Evolutionary conservation across 2,888 invertebrate species (phyloP), one percentile per base, ranked within the genome.

Genomic region (Diadromus collaris): DNA sequence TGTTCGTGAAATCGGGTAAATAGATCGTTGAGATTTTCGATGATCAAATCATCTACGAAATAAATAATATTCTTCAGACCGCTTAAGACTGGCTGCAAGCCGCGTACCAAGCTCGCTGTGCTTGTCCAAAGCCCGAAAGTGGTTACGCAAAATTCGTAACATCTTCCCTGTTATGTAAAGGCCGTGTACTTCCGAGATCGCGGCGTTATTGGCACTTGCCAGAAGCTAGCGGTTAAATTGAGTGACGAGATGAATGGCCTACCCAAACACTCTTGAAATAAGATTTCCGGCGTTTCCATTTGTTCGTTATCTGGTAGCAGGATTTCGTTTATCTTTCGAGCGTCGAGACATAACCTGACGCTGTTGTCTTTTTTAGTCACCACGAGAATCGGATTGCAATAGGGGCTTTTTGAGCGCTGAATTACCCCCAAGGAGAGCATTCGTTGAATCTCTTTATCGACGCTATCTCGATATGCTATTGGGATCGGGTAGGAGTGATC

Each of bases 401-500:
- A 70, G 1, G 60, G 32, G 16, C 70, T 70, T 6, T 44, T 44
- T 1, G 63, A 71, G 2, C 4, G 4, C 51, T 41, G 72, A 1
- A 64, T 72, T 2, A 64, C 51, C 0, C 54, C 41, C 10, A 38
- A 2, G 10, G 34, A 13, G 1, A 64, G 21, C 64, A 72, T 44
- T 32, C 41, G 64, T 41, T 27, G 1, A 2, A 64, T 64, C 24
- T 72, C 64, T 0, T 0, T 9, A 5, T 72, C 73, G 2, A 65
- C 73, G 6, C 41, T 58, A 0, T 73, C 46, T 5, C 48, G 44
- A 13, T 73, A 64, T 2, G 65, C 65, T 1, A 73, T 19, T 1
- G 73, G 73, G 0, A 73, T 48, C 1, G 65, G 58, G 13, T 73
- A 65, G 0, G 29, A 27, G 2, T 19, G 27, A 2, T 63, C 29